Percentiles rank a stretch among this genome's conserved stretches.
Conservation (phyloP, 2,113 vertebrate genomes). For the Albula glossodonta region DNA sequence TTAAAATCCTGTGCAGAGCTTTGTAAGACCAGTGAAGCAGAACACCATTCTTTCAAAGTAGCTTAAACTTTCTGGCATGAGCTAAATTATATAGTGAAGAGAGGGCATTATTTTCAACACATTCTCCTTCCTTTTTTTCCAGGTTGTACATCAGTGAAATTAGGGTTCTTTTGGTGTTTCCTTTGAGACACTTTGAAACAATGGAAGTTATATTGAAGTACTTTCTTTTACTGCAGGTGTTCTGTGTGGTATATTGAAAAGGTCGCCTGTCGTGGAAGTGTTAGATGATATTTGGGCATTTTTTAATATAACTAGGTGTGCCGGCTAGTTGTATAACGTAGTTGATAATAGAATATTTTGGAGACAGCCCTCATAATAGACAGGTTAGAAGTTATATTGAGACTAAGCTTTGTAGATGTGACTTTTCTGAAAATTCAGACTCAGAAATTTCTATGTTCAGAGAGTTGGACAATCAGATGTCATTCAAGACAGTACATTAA, state of each 20-base stretch:
- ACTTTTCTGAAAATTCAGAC: not conserved
- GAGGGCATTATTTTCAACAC: conserved; percentile 2
- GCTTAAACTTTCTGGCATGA: not conserved
- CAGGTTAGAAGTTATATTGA: not conserved
- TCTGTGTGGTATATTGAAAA: not conserved
- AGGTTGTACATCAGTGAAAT: not conserved
- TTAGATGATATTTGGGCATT: not conserved
- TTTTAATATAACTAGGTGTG: not conserved
- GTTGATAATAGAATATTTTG: not conserved
- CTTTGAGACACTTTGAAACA: not conserved
- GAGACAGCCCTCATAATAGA: not conserved
- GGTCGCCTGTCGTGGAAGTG: not conserved
- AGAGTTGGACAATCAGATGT: not conserved
- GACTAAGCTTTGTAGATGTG: not conserved
- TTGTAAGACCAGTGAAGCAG: not conserved
- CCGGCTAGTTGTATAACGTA: not conserved
- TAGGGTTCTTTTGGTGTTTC: not conserved
- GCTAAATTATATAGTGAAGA: not conserved
- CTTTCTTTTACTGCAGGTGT: too few species aligned
- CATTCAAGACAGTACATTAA: not conserved
- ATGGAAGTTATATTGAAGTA: not conserved
- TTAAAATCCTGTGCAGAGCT: not conserved
- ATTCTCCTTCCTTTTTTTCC: not conserved
- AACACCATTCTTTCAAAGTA: not conserved
- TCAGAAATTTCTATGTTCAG: not conserved